Evolutionary conservation across 1,140 invertebrate genomes (phyloP), one percentile per base, ranked within the genome.

Genomic region (Cydia pomonella): DNA sequence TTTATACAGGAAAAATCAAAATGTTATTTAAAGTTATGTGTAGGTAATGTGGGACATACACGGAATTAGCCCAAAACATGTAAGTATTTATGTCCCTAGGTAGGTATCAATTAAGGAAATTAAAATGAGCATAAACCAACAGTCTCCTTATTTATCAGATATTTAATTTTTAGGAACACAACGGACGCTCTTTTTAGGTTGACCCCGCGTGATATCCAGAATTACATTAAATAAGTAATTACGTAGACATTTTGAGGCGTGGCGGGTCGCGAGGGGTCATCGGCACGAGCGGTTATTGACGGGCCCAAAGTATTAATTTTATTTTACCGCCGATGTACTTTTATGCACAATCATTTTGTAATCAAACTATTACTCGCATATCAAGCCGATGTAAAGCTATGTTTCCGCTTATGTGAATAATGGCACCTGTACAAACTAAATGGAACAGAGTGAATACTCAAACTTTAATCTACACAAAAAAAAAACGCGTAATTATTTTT

Each of bases 281-380:
- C 27, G 64, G 29, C 64, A 69, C 64, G 64, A 18, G 50, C 63
- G 64, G 63, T 41, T 38, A 41, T 69, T 69, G 64, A 69, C 64
- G 27, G 29, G 29, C 27, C 23, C 64, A 33, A 25, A 33, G 29
- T 18, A 33, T 69, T 10, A 33, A 3, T 69, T 41, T 21, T 41
- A 66, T 69, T 33, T 59, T 12, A 59, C 21, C 47, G 10, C 4
- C 21, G 53, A 9, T 50, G 16, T n/a, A 53, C 50, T n/a, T 53
- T 53, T 53, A 53, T 59, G 53, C 53, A 59, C 47, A 50, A 50
- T 50, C 53, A 21, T 59, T n/a, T n/a, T 23, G 41, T 44, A 59
- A 59, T 59, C 10, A 59, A 59, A 23, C 53, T 59, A 59, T 59
- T 59, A 59, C 2, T 23, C 53, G 53, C 21, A 1, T 18, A 50